Percentiles rank a stretch among this genome's conserved stretches.
Evolutionary conservation across 1,140 invertebrate species (phyloP).

Genomic region (Luehdorfia chinensis): DNA sequence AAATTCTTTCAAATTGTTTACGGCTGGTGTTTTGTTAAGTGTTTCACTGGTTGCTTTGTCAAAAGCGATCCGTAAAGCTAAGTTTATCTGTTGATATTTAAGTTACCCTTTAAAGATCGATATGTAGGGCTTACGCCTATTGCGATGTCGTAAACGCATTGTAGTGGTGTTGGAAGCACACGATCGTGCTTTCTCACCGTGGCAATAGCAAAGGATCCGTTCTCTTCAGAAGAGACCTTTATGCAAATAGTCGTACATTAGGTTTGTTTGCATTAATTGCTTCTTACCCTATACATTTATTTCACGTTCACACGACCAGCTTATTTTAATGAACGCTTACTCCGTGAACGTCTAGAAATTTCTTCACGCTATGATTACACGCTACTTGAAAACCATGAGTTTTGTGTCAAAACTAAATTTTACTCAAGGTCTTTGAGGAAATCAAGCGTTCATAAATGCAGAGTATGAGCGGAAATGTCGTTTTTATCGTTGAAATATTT

Average conservation of each 20-base stretch:
- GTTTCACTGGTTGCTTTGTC: too few relatives aligned
- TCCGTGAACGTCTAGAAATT: too few relatives aligned
- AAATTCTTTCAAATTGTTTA: slow-evolving; percentile 3
- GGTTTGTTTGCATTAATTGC: too few relatives aligned
- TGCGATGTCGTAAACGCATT: slow-evolving; percentile 55
- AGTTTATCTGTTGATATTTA: slow-evolving; percentile 26
- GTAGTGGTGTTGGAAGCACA: slow-evolving; percentile 33
- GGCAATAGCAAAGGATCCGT: slow-evolving; percentile 54
- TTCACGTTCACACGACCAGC: slow-evolving; percentile 32
- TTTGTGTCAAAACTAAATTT: too few relatives aligned
- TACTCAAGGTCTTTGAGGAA: too few relatives aligned
- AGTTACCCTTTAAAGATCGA: slow-evolving; percentile 35
- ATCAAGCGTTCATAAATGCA: too few relatives aligned
- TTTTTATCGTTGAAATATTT: too few relatives aligned
- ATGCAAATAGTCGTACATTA: too few relatives aligned
- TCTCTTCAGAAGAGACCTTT: slow-evolving; percentile 50
- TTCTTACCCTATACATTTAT: too few relatives aligned
- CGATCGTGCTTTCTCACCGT: slow-evolving; percentile 58
- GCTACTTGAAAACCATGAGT: too few relatives aligned
- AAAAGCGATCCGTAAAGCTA: background rate
- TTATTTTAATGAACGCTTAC: slow-evolving; percentile 26
- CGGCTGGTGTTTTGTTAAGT: background rate
- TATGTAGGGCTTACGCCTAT: slow-evolving; percentile 28
- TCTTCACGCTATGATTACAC: too few relatives aligned
- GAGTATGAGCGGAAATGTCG: too few relatives aligned